Evolutionary conservation across 2,888 invertebrate genomes (phyloP).

Genomic region (Galeruca laticollis): DNA sequence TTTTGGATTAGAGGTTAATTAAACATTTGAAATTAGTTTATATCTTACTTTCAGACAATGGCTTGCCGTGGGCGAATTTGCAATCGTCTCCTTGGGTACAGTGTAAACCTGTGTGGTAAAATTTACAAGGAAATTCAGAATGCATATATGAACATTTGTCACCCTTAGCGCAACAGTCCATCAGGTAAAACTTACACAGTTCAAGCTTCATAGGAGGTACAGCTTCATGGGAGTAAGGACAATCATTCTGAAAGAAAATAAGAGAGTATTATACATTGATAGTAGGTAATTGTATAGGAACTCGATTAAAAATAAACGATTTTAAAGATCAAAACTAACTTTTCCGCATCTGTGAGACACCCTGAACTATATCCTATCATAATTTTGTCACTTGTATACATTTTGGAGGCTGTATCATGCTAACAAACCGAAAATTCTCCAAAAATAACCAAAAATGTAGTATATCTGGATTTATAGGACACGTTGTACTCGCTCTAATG

Average conservation of each 20-base stretch:
- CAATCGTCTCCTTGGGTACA: conserved; percentile 85
- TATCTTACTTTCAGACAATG: conserved; percentile 79
- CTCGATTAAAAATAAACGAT: too few species aligned
- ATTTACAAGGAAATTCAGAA: conserved; percentile 97
- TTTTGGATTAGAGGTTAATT: conserved; percentile 8
- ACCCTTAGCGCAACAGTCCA: conserved; percentile 95
- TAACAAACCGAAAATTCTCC: too few species aligned
- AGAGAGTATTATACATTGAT: conserved; percentile 23
- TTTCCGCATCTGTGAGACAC: too few species aligned
- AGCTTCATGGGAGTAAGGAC: conserved; percentile 88
- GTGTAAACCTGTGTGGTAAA: conserved; percentile 91
- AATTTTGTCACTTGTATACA: too few species aligned
- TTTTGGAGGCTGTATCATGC: too few species aligned
- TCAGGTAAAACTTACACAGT: conserved; percentile 95
- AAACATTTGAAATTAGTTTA: neutral
- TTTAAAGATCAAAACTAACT: too few species aligned
- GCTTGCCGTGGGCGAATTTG: conserved; percentile 92
- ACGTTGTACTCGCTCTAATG: too few species aligned
- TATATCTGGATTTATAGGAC: too few species aligned
- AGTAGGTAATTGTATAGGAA: too few species aligned
- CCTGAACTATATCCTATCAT: too few species aligned
- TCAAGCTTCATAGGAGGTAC: conserved; percentile 89
- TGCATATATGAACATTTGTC: conserved; percentile 97
- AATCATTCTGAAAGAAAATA: conserved; percentile 76
- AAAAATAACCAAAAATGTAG: too few species aligned